Evolutionary conservation across 2,113 vertebrate genomes (phyloP).

Genomic region (Alouatta palliata): DNA sequence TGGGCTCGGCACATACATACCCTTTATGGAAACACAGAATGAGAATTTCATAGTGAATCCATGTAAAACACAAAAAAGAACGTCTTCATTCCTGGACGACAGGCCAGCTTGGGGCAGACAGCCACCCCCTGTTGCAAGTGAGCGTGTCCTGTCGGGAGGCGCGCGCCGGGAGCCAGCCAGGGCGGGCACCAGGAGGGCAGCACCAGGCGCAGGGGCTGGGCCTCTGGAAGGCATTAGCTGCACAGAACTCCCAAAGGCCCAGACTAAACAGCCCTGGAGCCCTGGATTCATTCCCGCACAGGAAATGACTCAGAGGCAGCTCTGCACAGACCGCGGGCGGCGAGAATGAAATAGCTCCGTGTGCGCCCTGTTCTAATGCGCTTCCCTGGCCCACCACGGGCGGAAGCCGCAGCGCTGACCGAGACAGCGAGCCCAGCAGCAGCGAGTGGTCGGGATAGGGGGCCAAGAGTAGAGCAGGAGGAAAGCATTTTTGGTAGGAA

Average conservation of each 20-base stretch:
- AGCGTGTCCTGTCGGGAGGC: no score
- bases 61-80: slow-evolving; percentile 39
- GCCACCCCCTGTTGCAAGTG: no score
- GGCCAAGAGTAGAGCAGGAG: accelerated
- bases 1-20: slow-evolving; percentile 47
- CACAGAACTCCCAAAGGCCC: slow-evolving; percentile 78
- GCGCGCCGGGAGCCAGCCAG: no score
- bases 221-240: slow-evolving; percentile 80
- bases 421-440: slow-evolving; percentile 37
- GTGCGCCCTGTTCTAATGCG: slow-evolving; percentile 19
- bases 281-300: slow-evolving; percentile 78
- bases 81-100: background rate
- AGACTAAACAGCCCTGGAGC: slow-evolving; percentile 82
- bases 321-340: slow-evolving; percentile 76
- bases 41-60: slow-evolving; percentile 66
- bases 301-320: slow-evolving; percentile 81
- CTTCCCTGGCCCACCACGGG: slow-evolving; percentile 56
- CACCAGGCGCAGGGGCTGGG: slow-evolving; percentile 74
- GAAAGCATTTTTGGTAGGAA: background rate
- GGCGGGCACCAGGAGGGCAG: no score
- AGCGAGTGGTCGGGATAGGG: background rate
- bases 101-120: background rate
- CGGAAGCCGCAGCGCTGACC: slow-evolving; percentile 1
- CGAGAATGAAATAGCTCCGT: slow-evolving; percentile 69
- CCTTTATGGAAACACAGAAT: slow-evolving; percentile 71